Base-by-base conservation (phyloP, 2,888 invertebrate genomes). In the Lasioglossum pauxillum region DNA sequence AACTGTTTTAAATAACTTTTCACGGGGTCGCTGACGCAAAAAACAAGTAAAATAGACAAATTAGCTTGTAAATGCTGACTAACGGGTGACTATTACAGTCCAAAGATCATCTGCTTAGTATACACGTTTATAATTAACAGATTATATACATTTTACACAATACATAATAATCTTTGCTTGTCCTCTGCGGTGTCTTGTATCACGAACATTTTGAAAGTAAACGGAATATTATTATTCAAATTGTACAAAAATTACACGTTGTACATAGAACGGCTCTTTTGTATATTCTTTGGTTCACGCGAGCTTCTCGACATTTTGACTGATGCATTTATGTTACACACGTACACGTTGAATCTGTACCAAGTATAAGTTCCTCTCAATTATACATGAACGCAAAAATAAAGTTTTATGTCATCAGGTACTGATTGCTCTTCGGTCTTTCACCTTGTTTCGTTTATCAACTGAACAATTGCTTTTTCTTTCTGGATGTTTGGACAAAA, bases 381-480 rank as follows among this genome's bases (percentile, higher is more conserved):
- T 82, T 84, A 78, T 86, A 81, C 69, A 57, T 44, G 78, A 38
- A 82, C 57, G 76, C 14, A 64, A 85, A 83, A 89, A 89, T 88
- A 90, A 88, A 90, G 49, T 85, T 84, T 77, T 79, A 80, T n/a
- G 80, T 72, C 27, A 90, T 90, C 83, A 90, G 90, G 84, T 90
- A 86, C 88, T 57, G 67, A 67, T 80, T 82, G 83, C 67, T 60
- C 57, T 53, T 81, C 75, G 83, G 75, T 60, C 60, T 46, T 78
- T 81, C 69, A 76, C 79, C 73, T 86, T n/a, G 74, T 38, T 64
- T 80, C 41, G 71, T 38, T 57, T 80, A 53, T 38, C 78, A 78
- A 60, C 23, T n/a, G 38, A 49, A 53, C 64, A 46, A 38, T 67
- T 49, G 38, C 10, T 75, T 44, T 71, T 41, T 12, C 38, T 31